Conservation (phyloP, 2,113 vertebrate genomes). For the Takifugu flavidus region DNA sequence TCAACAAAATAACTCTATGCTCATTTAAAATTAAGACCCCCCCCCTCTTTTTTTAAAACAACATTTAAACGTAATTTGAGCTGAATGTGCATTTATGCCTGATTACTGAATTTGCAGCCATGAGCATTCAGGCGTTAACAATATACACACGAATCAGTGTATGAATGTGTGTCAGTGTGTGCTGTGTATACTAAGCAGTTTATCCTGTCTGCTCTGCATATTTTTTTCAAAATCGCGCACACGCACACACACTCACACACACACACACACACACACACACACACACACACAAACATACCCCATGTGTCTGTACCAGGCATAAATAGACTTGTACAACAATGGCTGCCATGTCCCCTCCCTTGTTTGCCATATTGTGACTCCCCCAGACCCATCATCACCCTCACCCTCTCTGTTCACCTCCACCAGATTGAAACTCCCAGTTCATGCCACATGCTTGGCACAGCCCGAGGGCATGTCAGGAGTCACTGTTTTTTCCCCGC, state of each 20-base stretch:
- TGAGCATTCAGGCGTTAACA: conserved; percentile 22
- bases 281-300: conserved; percentile 14
- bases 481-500: conserved; percentile 32
- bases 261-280: conserved; percentile 6
- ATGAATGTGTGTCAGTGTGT: conserved; percentile 55
- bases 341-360: background rate
- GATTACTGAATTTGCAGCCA: conserved; percentile 8
- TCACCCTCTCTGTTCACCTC: conserved; percentile 31
- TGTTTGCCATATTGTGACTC: conserved; percentile 6
- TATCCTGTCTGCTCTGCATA: conserved; percentile 30
- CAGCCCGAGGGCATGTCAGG: conserved; percentile 59
- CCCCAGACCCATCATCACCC: conserved; percentile 8
- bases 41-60: too few relatives aligned
- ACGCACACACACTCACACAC: background rate
- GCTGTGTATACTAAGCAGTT: conserved; percentile 48
- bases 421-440: conserved; percentile 12
- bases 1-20: background rate
- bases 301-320: conserved; percentile 15
- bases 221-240: conserved; percentile 8
- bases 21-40: background rate
- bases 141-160: conserved; percentile 33
- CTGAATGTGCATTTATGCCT: conserved; percentile 14
- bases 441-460: conserved; percentile 38
- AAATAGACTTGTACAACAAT: conserved; percentile 12
- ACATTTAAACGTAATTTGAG: too few relatives aligned